Evolutionary conservation across 2,113 vertebrate species (phyloP).

Genomic region (Pseudolaguvia tuberculata): DNA sequence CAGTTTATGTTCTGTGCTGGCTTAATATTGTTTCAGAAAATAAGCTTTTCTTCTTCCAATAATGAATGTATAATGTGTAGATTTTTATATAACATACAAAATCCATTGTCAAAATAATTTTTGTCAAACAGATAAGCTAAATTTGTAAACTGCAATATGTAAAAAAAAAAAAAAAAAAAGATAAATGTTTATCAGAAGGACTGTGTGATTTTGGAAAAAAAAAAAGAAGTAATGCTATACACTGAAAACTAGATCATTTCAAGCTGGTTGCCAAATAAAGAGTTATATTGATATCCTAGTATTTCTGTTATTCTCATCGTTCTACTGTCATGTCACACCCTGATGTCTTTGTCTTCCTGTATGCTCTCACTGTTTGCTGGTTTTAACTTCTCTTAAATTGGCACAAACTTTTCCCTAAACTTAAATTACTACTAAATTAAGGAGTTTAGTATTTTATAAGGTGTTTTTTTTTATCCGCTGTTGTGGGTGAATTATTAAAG

Average conservation of each 20-base stretch:
- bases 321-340: background rate
- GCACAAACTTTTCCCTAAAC: no score
- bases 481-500: no score
- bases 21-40: conserved; percentile 64
- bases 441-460: no score
- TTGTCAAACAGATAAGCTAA: conserved; percentile 78
- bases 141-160: conserved; percentile 79
- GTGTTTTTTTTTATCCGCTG: no score
- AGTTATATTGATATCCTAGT: conserved; percentile 51
- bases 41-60: conserved; percentile 70
- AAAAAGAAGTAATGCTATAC: conserved; percentile 66
- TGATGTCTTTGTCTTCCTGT: background rate
- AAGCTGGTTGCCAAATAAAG: conserved; percentile 78
- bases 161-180: conserved; percentile 54
- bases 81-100: conserved; percentile 71
- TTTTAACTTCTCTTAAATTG: no score
- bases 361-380: no score
- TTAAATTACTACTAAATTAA: no score
- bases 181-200: conserved; percentile 69
- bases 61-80: conserved; percentile 76
- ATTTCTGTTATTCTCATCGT: conserved; percentile 10
- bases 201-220: conserved; percentile 73
- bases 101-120: conserved; percentile 73
- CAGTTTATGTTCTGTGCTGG: conserved; percentile 65
- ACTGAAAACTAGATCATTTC: conserved; percentile 73